Conservation (phyloP, 2,113 vertebrate species). For the Spea bombifrons region DNA sequence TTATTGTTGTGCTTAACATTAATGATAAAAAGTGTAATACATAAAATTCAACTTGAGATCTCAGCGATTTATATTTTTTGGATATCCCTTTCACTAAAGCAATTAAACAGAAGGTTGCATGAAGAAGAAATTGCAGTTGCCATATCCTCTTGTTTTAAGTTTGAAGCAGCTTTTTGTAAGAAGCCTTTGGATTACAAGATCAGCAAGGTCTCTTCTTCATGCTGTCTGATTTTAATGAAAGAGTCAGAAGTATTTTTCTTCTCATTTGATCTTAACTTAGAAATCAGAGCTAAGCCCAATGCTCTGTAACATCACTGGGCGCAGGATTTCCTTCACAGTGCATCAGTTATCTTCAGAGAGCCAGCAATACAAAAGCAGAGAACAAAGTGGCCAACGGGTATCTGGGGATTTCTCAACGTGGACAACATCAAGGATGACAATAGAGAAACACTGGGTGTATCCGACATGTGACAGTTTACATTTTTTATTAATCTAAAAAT, state of each 20-base stretch:
- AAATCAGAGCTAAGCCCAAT: slow-evolving; percentile 50
- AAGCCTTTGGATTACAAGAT: slow-evolving; percentile 48
- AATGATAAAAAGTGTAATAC: too few relatives aligned
- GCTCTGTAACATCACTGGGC: slow-evolving; percentile 44
- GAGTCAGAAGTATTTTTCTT: slow-evolving; percentile 52
- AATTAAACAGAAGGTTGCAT: too few relatives aligned
- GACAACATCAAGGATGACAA: slow-evolving; percentile 50
- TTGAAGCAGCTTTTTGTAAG: slow-evolving; percentile 40
- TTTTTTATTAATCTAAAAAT: not conserved
- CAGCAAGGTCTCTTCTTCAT: slow-evolving; percentile 50
- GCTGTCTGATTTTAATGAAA: slow-evolving; percentile 42
- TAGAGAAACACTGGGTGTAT: slow-evolving; percentile 20
- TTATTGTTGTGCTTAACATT: too few relatives aligned
- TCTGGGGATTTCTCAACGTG: slow-evolving; percentile 42
- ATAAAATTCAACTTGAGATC: too few relatives aligned
- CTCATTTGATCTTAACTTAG: slow-evolving; percentile 47
- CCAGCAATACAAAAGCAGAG: slow-evolving; percentile 52
- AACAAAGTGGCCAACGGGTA: slow-evolving; percentile 50
- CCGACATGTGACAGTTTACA: slow-evolving; percentile 1
- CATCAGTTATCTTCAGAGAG: slow-evolving; percentile 58
- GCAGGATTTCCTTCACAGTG: slow-evolving; percentile 52
- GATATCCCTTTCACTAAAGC: too few relatives aligned
- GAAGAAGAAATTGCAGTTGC: not conserved
- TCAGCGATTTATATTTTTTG: too few relatives aligned
- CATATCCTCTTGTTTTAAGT: not conserved